Base-by-base conservation (phyloP, 2,888 invertebrate genomes). In the Alloplasta piceator region DNA sequence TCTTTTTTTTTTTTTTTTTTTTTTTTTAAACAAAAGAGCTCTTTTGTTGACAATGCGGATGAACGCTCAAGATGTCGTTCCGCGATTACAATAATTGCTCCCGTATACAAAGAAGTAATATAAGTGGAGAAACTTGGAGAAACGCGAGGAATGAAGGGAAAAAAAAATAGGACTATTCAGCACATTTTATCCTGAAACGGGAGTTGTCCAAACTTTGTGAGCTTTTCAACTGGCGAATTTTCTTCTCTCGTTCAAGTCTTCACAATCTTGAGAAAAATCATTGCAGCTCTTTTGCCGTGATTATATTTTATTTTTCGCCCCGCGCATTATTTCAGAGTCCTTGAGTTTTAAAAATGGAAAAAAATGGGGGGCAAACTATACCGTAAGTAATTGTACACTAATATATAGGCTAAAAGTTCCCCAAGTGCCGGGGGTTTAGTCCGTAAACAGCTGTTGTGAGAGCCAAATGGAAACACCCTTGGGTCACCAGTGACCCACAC, bases 81-180 rank as follows among this genome's bases (percentile, higher is more conserved):
- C 26, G 26, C n/a, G 43, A 72, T 78, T 72, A 66, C 16, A 72
- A 72, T 72, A 72, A 66, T 78, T 72, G 52, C 52, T 16, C 48
- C 6, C 0, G 14, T 70, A 46, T 7, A 56, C 14, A 26, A 26
- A 26, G 26, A 26, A 26, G 26, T 26, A 26, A 26, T 26, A 26
- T 26, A 26, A 26, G 26, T 26, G 26, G 26, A 26, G 36, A 58
- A 48, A 16, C 5, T 36, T 38, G 26, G 26, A 41, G n/a, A 63
- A 41, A 39, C 43, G 16, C 39, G 43, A 70, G 10, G 38, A 58
- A n/a, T n/a, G 26, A 39, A 74, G 10, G 50, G 16, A n/a, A 58
- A 7, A 58, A 73, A 56, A 66, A 77, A 46, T 2, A 26, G 26
- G 26, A 26, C 26, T 1, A 26, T 26, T 26, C 26, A 73, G 61